Conservation (phyloP, 1,140 invertebrate genomes). For the Parapsyche elsis region DNA sequence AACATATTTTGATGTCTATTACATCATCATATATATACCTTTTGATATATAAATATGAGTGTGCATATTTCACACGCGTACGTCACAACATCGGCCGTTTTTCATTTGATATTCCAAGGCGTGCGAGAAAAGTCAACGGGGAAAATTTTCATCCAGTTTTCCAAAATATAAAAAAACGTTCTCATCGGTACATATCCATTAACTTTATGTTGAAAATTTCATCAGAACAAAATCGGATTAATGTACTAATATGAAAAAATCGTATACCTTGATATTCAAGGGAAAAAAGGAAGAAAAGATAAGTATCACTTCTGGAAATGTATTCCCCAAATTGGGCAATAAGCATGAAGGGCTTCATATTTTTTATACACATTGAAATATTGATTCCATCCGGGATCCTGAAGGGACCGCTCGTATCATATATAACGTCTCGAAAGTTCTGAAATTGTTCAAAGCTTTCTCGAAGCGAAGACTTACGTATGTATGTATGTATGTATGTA, state of each 20-base stretch:
- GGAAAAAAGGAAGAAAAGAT: background rate
- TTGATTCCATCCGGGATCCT: background rate
- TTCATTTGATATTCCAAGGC: background rate
- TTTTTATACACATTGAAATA: conserved; percentile 31
- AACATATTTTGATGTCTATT: conserved; percentile 21
- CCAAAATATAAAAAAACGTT: too few species aligned
- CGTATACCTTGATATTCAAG: background rate
- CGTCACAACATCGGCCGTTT: conserved; percentile 4
- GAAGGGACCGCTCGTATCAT: conserved; percentile 28
- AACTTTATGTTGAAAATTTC: too few species aligned
- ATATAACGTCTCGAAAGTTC: conserved; percentile 1
- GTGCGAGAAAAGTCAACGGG: background rate
- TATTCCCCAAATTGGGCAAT: conserved; percentile 30
- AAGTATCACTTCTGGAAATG: conserved; percentile 26
- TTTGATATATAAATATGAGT: background rate
- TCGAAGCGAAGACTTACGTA: too few species aligned
- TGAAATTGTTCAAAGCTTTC: conserved; percentile 8
- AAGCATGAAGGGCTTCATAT: conserved; percentile 28
- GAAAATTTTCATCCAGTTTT: too few species aligned
- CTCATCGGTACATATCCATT: too few species aligned
- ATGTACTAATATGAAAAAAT: background rate
- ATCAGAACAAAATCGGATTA: too few species aligned
- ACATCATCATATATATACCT: conserved; percentile 6
- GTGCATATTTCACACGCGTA: conserved; percentile 3
- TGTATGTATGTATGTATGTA: too few species aligned